These are phyloP conservation scores for Archips crataeganus DNA, from an alignment of 2,888 invertebrate genomes.

Conservation along the genomic window DNA sequence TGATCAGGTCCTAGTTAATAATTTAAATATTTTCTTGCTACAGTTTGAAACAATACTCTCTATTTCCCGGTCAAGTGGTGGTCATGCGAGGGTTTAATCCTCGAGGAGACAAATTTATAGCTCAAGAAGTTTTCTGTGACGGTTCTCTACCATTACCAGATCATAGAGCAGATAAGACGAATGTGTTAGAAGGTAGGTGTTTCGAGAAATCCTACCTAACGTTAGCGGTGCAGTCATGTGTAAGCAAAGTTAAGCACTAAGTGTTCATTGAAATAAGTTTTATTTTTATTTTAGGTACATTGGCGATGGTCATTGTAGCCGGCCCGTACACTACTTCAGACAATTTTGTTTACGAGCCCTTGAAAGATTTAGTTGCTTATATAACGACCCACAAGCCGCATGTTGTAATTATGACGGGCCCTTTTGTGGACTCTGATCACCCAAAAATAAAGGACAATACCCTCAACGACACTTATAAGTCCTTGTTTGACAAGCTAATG, in stretches of 20 bases:
- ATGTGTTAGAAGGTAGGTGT: constrained; percentile 68
- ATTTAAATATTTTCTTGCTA: neutral
- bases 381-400: constrained; percentile 90
- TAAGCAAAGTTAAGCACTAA: neutral
- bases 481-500: constrained; percentile 90
- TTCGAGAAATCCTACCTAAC: neutral
- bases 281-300: constrained; percentile 68
- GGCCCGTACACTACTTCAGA: constrained; percentile 94
- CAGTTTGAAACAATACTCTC: constrained; percentile 86
- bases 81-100: constrained; percentile 91
- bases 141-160: constrained; percentile 67
- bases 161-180: constrained; percentile 63
- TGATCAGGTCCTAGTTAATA: no score
- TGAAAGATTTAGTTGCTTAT: constrained; percentile 90
- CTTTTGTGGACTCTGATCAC: constrained; percentile 92
- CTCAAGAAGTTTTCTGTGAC: constrained; percentile 87
- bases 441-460: constrained; percentile 86
- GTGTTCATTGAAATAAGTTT: neutral
- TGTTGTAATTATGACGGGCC: constrained; percentile 93
- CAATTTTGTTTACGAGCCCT: constrained; percentile 92
- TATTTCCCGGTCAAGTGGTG: constrained; percentile 93
- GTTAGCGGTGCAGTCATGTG: neutral
- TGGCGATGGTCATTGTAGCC: constrained; percentile 90
- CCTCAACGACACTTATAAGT: constrained; percentile 89
- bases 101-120: constrained; percentile 88